A percentile compares a stretch with the other conserved stretches of the same genome.
These are phyloP conservation scores for Puma concolor DNA, from an alignment of 2,113 vertebrate species.

Conservation along the genomic window DNA sequence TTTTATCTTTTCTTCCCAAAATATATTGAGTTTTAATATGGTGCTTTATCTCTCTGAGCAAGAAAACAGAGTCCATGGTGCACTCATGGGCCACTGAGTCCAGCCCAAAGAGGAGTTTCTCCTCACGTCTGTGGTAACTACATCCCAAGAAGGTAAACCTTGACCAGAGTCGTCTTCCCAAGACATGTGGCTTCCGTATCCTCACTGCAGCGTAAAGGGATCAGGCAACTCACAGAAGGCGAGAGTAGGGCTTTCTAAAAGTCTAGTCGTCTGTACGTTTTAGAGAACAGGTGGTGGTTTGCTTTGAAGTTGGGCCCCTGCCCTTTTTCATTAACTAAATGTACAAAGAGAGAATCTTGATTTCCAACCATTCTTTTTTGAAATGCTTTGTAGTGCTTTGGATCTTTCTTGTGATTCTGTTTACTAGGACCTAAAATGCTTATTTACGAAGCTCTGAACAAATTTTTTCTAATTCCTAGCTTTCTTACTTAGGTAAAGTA, in stretches of 20 bases:
- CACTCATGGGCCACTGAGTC: not conserved
- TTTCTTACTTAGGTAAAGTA: slow-evolving; percentile 57
- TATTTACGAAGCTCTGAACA: not conserved
- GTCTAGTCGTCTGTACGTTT: not conserved
- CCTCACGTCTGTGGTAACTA: slow-evolving; percentile 32
- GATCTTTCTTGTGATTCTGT: slow-evolving; percentile 13
- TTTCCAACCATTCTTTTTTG: not conserved
- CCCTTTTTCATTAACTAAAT: slow-evolving; percentile 18
- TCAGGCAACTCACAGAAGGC: not conserved
- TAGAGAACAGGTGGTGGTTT: not conserved
- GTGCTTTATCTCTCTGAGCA: slow-evolving; percentile 68
- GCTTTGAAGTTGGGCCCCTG: not conserved
- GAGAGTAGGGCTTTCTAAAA: not conserved
- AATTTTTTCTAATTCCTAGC: slow-evolving; percentile 10
- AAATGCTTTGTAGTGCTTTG: slow-evolving; percentile 28
- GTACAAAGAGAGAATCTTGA: slow-evolving; percentile 18
- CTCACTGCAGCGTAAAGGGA: not conserved
- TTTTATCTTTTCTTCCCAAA: slow-evolving; percentile 68
- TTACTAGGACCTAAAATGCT: slow-evolving; percentile 21
- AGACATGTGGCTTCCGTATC: not conserved
- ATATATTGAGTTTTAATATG: slow-evolving; percentile 72
- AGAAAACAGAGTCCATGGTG: slow-evolving; percentile 53
- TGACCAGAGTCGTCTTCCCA: not conserved
- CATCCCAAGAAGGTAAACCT: not conserved
- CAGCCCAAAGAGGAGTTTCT: slow-evolving; percentile 44